Evolutionary conservation across 2,888 invertebrate species (phyloP).

Genomic region (Neocrepidodera transversa): DNA sequence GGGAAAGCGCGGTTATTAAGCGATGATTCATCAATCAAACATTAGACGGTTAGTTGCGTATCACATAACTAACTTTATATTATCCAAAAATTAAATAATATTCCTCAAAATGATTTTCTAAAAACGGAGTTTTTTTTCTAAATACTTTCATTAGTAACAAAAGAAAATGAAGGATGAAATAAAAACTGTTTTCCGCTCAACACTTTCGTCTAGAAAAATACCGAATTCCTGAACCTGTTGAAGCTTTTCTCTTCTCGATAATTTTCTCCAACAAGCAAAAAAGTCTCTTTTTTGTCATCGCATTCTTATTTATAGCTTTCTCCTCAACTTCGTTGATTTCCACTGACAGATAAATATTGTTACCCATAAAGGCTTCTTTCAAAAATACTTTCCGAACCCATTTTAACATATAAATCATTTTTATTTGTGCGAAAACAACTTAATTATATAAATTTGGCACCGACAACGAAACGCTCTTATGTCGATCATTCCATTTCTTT

Average conservation of each 20-base stretch:
- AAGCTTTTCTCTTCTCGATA: slow-evolving; percentile 12
- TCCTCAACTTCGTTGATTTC: slow-evolving; percentile 22
- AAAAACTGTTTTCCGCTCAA: neutral
- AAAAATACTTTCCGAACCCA: slow-evolving; percentile 22
- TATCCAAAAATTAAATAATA: too few relatives aligned
- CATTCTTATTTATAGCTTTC: slow-evolving; percentile 24
- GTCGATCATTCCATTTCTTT: slow-evolving; percentile 19
- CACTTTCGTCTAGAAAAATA: neutral
- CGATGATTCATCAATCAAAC: slow-evolving; percentile 18
- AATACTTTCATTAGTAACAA: neutral
- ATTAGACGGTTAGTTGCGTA: slow-evolving; percentile 2
- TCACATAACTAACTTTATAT: slow-evolving; percentile 7
- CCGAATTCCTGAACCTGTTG: slow-evolving; percentile 10
- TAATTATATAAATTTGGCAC: slow-evolving; percentile 28
- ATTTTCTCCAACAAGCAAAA: slow-evolving; percentile 6
- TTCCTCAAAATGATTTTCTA: too few relatives aligned
- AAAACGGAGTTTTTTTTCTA: neutral
- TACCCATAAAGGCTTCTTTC: slow-evolving; percentile 23
- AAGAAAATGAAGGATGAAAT: neutral
- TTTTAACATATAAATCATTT: slow-evolving; percentile 31
- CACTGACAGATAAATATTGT: slow-evolving; percentile 28
- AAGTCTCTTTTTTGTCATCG: slow-evolving; percentile 4
- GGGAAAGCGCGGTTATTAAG: slow-evolving; percentile 5
- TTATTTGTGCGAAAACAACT: slow-evolving; percentile 30
- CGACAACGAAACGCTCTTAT: slow-evolving; percentile 25